A percentile compares a stretch with the other conserved stretches of the same genome.
These are phyloP conservation scores for Phainopepla nitens DNA, from an alignment of 2,113 vertebrate genomes.

Conservation along the genomic window DNA sequence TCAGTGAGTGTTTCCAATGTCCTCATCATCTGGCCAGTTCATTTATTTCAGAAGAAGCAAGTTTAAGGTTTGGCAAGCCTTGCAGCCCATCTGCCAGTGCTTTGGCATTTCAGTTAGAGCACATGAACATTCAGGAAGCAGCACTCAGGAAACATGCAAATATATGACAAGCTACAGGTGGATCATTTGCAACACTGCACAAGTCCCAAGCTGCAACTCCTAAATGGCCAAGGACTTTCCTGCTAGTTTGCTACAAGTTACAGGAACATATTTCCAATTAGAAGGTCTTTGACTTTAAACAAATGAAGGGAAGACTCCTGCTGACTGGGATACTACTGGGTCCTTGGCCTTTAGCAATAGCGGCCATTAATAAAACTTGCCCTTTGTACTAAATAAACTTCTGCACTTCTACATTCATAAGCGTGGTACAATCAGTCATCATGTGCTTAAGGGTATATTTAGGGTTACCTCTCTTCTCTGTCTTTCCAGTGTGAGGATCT, in stretches of 20 bases:
- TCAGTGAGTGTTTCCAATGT: neutral
- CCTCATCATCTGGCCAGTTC: neutral
- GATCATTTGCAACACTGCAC: neutral
- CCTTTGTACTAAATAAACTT: neutral
- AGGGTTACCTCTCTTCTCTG: slow-evolving; percentile 71
- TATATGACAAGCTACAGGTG: neutral
- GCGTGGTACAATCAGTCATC: fast-evolving
- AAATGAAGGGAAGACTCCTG: neutral
- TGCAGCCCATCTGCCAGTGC: neutral
- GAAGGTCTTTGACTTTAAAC: neutral
- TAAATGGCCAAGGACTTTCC: neutral
- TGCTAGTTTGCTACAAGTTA: neutral
- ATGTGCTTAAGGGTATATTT: neutral
- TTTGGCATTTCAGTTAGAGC: neutral
- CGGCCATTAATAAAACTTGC: neutral
- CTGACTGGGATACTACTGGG: neutral
- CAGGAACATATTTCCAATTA: neutral
- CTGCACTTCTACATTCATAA: neutral
- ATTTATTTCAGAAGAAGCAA: neutral
- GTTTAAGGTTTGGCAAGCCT: neutral
- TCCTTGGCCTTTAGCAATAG: neutral
- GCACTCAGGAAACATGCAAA: neutral
- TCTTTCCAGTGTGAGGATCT: slow-evolving; percentile 67
- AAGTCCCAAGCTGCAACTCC: neutral
- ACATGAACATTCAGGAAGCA: neutral